Conservation (phyloP, 1,140 invertebrate species). For the Polyergus mexicanus region DNA sequence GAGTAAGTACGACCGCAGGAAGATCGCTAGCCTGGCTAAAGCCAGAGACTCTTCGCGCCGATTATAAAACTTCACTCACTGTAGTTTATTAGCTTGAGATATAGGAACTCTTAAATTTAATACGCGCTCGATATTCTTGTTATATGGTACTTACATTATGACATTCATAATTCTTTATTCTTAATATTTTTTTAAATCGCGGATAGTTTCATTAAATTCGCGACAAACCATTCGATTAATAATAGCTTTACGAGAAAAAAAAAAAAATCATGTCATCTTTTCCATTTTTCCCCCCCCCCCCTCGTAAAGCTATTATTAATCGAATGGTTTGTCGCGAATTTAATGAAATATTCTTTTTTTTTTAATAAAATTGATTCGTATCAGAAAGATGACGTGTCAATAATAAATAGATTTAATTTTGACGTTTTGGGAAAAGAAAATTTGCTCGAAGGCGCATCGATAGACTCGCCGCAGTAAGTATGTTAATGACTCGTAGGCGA, state of each 20-base stretch:
- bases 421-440: slow-evolving; percentile 63
- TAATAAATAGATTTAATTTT: slow-evolving; percentile 73
- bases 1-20: slow-evolving; percentile 49
- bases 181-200: no score
- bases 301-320: no score
- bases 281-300: no score
- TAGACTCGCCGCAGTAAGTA: slow-evolving; percentile 72
- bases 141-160: background rate
- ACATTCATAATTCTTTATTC: background rate
- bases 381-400: background rate
- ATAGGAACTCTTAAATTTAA: background rate
- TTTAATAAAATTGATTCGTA: no score
- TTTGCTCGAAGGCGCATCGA: slow-evolving; percentile 43
- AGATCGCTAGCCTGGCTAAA: slow-evolving; percentile 25
- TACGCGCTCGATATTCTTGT: background rate
- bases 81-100: slow-evolving; percentile 4
- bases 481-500: slow-evolving; percentile 86
- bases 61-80: background rate
- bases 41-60: slow-evolving; percentile 7
- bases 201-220: no score
- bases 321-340: no score
- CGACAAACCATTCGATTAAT: no score
- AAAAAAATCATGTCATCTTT: no score
- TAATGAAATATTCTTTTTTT: background rate
- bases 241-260: background rate